A percentile compares a stretch with the other conserved stretches of the same genome.
Conservation (phyloP, 2,888 invertebrate species). For the Serrognathus titanus region DNA sequence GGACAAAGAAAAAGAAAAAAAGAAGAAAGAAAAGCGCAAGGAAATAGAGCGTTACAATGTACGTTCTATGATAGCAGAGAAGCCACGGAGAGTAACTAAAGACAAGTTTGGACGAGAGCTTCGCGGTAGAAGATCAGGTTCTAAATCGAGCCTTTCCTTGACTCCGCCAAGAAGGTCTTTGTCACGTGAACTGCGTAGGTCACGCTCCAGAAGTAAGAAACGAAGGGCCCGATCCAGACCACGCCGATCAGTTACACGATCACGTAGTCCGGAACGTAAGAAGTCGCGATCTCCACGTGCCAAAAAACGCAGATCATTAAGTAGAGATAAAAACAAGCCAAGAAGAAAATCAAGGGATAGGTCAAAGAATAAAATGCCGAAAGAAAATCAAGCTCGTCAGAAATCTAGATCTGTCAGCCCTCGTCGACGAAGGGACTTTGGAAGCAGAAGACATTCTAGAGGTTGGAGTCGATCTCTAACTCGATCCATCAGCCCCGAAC, state of each 20-base stretch:
- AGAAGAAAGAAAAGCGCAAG: constrained; percentile 63
- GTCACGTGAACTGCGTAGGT: constrained; percentile 36
- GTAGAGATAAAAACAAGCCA: constrained; percentile 39
- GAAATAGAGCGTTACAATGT: constrained; percentile 83
- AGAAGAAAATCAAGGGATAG: constrained; percentile 45
- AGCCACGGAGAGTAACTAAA: constrained; percentile 55
- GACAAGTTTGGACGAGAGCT: constrained; percentile 79
- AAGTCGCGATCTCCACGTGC: constrained; percentile 34
- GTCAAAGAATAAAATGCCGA: constrained; percentile 35
- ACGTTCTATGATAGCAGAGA: constrained; percentile 70
- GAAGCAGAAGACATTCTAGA: constrained; percentile 25
- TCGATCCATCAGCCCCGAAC: constrained; percentile 54
- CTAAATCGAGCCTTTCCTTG: constrained; percentile 32
- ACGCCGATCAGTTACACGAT: constrained; percentile 19
- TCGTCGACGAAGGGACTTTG: constrained; percentile 35
- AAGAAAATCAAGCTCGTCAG: constrained; percentile 42
- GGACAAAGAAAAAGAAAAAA: constrained; percentile 39
- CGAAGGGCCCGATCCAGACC: constrained; percentile 21
- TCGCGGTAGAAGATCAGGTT: constrained; percentile 28
- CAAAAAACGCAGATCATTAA: constrained; percentile 37
- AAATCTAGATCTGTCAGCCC: constrained; percentile 26
- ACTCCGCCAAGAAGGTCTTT: constrained; percentile 37
- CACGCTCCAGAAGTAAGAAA: constrained; percentile 29
- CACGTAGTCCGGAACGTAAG: constrained; percentile 27
- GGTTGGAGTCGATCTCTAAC: constrained; percentile 57